These are phyloP conservation scores for Phyllotreta cruciferae DNA, from an alignment of 2,888 invertebrate species.

Conservation along the genomic window DNA sequence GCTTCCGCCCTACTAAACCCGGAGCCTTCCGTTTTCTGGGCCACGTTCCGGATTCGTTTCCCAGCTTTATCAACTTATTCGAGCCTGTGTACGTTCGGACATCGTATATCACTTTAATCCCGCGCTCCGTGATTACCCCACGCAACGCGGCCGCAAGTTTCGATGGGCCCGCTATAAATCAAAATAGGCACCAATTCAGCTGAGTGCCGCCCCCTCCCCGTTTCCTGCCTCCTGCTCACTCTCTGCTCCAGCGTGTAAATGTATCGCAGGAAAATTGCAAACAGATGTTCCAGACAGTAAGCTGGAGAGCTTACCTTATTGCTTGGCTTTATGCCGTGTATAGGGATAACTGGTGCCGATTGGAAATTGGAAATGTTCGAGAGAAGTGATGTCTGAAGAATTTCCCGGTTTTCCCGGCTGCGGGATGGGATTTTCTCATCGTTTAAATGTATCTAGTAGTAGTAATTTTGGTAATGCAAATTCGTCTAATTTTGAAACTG, in stretches of 20 bases:
- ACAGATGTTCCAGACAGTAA: no score
- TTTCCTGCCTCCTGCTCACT: no score
- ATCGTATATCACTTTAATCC: constrained; percentile 22
- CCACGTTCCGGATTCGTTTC: constrained; percentile 1
- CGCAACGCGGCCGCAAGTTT: constrained; percentile 9
- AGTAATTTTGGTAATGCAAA: constrained; percentile 2
- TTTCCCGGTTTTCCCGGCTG: no score
- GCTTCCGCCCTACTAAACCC: no score
- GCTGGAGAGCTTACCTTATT: not conserved
- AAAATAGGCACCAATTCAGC: constrained; percentile 29
- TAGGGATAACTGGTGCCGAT: not conserved
- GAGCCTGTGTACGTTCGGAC: constrained; percentile 8
- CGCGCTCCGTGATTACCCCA: constrained; percentile 16
- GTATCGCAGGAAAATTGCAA: no score
- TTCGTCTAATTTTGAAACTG: not conserved
- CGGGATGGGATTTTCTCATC: no score
- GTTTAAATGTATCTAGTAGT: not conserved
- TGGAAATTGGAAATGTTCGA: not conserved
- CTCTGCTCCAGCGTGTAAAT: no score
- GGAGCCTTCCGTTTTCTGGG: no score
- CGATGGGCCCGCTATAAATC: constrained; percentile 23
- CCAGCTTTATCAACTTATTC: constrained; percentile 13
- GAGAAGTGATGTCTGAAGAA: not conserved
- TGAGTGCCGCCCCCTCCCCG: constrained; percentile 16
- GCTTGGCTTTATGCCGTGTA: constrained; percentile 10